Percentiles rank a stretch among this genome's conserved stretches.
phyloP scores from a whole-genome alignment of 2,797 vertebrate species.

The Periparus ater region DNA sequence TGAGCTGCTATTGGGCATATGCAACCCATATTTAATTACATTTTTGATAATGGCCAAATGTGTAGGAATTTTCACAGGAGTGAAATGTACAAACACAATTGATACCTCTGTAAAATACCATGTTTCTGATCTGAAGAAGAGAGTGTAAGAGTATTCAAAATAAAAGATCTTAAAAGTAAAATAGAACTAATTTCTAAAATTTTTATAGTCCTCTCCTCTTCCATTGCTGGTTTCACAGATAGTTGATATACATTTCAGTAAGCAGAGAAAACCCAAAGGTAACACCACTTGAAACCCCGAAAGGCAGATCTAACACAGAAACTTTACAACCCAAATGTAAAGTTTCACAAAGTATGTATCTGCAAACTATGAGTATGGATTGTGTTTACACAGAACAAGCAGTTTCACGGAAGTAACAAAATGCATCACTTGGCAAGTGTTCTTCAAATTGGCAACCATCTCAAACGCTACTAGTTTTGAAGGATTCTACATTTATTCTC shows the following conservation, averaged over 20 bases:
- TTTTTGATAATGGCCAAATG: background rate
- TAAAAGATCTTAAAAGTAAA: background rate
- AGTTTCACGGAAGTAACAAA: background rate
- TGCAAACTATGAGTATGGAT: background rate
- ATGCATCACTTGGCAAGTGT: background rate
- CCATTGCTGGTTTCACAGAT: background rate
- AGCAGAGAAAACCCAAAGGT: background rate
- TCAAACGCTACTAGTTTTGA: background rate
- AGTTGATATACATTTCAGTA: background rate
- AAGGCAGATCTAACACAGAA: background rate
- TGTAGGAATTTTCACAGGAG: background rate
- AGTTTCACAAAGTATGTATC: background rate
- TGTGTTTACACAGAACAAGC: background rate
- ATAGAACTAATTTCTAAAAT: background rate
- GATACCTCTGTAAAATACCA: background rate
- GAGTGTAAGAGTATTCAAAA: background rate
- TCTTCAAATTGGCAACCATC: background rate
- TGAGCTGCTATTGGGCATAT: background rate
- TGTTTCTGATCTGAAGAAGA: background rate
- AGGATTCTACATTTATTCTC: background rate
- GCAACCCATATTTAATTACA: background rate
- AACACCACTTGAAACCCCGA: background rate
- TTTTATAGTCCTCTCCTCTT: background rate
- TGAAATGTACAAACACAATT: background rate
- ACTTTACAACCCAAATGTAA: background rate